Conservation (phyloP, 2,888 invertebrate species). For the Bombylius discolor region DNA sequence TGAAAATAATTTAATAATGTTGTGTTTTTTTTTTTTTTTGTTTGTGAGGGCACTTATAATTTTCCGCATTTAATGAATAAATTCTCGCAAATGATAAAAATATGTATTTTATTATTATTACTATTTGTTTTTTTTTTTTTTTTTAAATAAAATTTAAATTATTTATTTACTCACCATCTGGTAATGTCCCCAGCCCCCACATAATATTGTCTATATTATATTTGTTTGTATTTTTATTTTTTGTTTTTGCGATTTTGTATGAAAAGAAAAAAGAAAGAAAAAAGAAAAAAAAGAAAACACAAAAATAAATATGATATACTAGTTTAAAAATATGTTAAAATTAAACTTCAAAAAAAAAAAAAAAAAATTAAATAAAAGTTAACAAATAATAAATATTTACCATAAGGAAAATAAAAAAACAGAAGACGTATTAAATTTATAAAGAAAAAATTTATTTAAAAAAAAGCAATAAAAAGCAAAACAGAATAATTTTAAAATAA, state of each 20-base stretch:
- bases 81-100: too few relatives aligned
- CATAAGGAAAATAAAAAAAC: too few relatives aligned
- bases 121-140: not conserved
- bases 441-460: too few relatives aligned
- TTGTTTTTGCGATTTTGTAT: not conserved
- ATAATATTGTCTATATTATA: conserved; percentile 69
- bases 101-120: not conserved
- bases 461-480: too few relatives aligned
- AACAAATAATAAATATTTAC: too few relatives aligned
- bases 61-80: not conserved
- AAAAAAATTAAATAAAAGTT: too few relatives aligned
- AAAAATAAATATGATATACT: not conserved
- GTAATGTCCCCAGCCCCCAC: conserved; percentile 97
- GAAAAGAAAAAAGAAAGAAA: conserved; percentile 37
- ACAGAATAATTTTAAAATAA: too few relatives aligned
- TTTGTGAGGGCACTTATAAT: not conserved
- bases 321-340: not conserved
- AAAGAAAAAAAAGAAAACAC: conserved; percentile 6
- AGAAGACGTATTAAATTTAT: too few relatives aligned
- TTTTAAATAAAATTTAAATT: not conserved
- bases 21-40: too few relatives aligned
- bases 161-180: conserved; percentile 70
- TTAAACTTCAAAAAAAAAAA: not conserved
- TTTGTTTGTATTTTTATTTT: not conserved
- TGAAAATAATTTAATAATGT: too few relatives aligned